A percentile compares a stretch with the other conserved stretches of the same genome.
These are phyloP conservation scores for Drosophila sulfurigaster DNA, from an alignment of 1,140 invertebrate species.

Conservation along the genomic window DNA sequence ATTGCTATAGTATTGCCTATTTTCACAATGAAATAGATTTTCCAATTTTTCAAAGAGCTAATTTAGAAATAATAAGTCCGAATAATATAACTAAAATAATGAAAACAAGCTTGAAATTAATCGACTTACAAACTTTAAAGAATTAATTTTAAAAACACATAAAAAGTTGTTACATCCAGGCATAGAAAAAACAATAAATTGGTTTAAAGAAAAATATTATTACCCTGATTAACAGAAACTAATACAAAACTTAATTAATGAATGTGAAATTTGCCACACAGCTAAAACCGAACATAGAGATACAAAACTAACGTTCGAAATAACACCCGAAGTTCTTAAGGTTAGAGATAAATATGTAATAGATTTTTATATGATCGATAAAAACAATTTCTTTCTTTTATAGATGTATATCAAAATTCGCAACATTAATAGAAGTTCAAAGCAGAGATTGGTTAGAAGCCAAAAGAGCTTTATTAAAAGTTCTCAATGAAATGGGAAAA, in stretches of 20 bases:
- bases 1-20: not conserved
- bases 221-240: slow-evolving; percentile 5
- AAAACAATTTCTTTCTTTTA: not conserved
- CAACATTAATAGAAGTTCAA: not conserved
- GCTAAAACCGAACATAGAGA: not conserved
- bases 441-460: slow-evolving; percentile 6
- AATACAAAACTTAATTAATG: slow-evolving; percentile 2
- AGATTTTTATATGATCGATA: not conserved
- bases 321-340: not conserved
- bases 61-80: not conserved
- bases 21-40: not conserved
- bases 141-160: not conserved
- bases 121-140: not conserved
- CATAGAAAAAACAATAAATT: not conserved
- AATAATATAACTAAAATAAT: not conserved
- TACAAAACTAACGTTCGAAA: not conserved
- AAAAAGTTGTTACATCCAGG: not conserved
- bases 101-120: not conserved
- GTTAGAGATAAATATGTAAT: slow-evolving; percentile 4
- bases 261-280: not conserved
- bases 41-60: not conserved
- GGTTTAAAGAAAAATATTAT: not conserved
- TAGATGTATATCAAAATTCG: not conserved
- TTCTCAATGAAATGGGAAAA: slow-evolving; percentile 14
- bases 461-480: slow-evolving; percentile 5